Base-by-base conservation (phyloP, 2,113 vertebrate genomes). In the Talpa occidentalis region DNA sequence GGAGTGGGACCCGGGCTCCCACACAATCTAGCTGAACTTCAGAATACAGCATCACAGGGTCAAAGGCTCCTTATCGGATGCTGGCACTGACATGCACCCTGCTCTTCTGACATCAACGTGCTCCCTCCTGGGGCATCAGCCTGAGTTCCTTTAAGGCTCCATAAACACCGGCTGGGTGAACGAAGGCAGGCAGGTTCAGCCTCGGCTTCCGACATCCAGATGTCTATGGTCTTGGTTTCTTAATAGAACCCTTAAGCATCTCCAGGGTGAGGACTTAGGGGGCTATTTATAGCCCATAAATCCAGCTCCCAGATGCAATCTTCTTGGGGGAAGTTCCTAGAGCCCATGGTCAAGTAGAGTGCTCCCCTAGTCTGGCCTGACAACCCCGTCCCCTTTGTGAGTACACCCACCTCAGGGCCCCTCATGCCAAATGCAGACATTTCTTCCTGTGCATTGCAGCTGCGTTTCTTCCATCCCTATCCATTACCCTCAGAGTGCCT, bases 231-330 rank as follows among this genome's bases (percentile, higher is more conserved):
- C 37, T 24, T 76, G 37, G 32, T 60, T 81, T 70, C 80, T 76
- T 73, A 82, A 66, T 2, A 73, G n/a, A 93, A 56, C 5, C 56
- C 32, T 72, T 82, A 76, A 87, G 73, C 49, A 67, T 70, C 73
- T 91, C 82, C 74, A 94, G 73, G 16, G 30, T 11, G 24, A 95
- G 47, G 94, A 79, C 80, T 96, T 97, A 97, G 90, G 70, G 78
- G 94, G 83, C 7, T 97, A 97, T 95, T 94, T 94, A 93, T 95
- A 97, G 91, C 30, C 49, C 76, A 87, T 96, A 95, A 97, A 96
- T 95, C 93, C 89, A 95, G 95, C 88, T 95, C 66, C 89, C 79
- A 15, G 54, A 54, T 69, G 64, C 93, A 70, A 85, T 66, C 22
- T 80, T 78, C 93, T 78, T 37, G 49, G 47, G 30, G 44, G 24